Conservation (phyloP, 2,797 vertebrate genomes). For the Parauchenoglanis ngamensis region DNA sequence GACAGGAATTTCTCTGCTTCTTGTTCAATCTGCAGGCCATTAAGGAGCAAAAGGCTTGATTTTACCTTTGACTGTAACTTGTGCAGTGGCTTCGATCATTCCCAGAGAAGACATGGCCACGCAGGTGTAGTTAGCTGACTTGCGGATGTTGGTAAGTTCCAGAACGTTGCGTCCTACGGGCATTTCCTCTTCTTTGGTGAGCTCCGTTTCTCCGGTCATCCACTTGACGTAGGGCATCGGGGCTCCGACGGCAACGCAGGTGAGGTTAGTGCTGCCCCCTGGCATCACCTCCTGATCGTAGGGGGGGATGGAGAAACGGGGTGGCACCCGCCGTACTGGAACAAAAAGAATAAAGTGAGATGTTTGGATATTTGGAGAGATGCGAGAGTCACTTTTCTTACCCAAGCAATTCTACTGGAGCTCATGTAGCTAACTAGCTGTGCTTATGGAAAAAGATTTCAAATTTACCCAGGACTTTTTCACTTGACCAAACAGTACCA, state of each 20-base stretch:
- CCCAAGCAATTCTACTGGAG: neutral
- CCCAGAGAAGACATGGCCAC: slow-evolving; percentile 95
- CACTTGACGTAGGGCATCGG: slow-evolving; percentile 98
- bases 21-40: neutral
- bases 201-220: slow-evolving; percentile 85
- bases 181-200: slow-evolving; percentile 93
- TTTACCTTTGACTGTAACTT: slow-evolving; percentile 95
- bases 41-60: neutral
- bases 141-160: slow-evolving; percentile 87
- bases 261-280: slow-evolving; percentile 93
- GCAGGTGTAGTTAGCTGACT: slow-evolving; percentile 94
- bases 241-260: slow-evolving; percentile 93
- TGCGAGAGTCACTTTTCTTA: neutral
- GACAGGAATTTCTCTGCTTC: neutral
- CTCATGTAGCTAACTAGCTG: neutral
- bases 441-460: neutral
- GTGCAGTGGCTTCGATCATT: slow-evolving; percentile 91
- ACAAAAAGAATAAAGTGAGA: neutral
- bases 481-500: neutral
- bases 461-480: neutral
- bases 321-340: slow-evolving; percentile 93
- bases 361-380: neutral
- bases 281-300: slow-evolving; percentile 97
- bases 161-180: slow-evolving; percentile 92
- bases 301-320: slow-evolving; percentile 98